A percentile compares a stretch with the other conserved stretches of the same genome.
phyloP scores from a whole-genome alignment of 2,888 invertebrate genomes.

The Stenichneumon culpator region DNA sequence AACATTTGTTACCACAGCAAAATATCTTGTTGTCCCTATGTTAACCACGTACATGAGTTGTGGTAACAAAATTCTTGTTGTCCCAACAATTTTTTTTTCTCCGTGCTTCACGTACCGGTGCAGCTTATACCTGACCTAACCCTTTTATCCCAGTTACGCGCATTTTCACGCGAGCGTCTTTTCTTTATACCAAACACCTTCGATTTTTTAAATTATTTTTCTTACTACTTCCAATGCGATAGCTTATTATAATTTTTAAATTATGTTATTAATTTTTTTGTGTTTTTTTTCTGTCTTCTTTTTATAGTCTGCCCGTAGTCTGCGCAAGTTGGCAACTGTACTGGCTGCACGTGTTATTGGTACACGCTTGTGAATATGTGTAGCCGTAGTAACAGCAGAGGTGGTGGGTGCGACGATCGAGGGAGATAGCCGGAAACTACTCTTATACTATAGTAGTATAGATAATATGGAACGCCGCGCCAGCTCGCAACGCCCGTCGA shows the following conservation, averaged over 20 bases:
- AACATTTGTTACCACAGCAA: too few relatives aligned
- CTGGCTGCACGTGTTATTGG: slow-evolving; percentile 45
- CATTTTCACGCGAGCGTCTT: not conserved
- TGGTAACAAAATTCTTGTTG: too few relatives aligned
- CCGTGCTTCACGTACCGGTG: slow-evolving; percentile 49
- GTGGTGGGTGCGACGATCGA: slow-evolving; percentile 78
- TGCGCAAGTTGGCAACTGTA: slow-evolving; percentile 2
- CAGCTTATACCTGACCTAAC: slow-evolving; percentile 12
- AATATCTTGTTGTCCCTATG: too few relatives aligned
- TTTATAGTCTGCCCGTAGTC: slow-evolving; percentile 10
- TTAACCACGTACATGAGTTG: too few relatives aligned
- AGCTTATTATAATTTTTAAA: not conserved
- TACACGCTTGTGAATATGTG: slow-evolving; percentile 64
- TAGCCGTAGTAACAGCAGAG: slow-evolving; percentile 67
- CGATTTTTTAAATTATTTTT: not conserved
- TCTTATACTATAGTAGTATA: slow-evolving; percentile 73
- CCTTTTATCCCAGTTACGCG: slow-evolving; percentile 27
- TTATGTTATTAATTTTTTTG: not conserved
- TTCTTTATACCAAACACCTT: too few relatives aligned
- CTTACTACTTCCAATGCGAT: not conserved
- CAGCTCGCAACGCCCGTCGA: slow-evolving; percentile 67
- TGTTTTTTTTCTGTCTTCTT: not conserved
- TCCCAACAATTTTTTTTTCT: too few relatives aligned
- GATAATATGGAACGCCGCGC: slow-evolving; percentile 69
- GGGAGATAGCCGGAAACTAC: slow-evolving; percentile 82